phyloP scores from a whole-genome alignment of 2,113 vertebrate genomes.

The Aleadryas rufinucha region DNA sequence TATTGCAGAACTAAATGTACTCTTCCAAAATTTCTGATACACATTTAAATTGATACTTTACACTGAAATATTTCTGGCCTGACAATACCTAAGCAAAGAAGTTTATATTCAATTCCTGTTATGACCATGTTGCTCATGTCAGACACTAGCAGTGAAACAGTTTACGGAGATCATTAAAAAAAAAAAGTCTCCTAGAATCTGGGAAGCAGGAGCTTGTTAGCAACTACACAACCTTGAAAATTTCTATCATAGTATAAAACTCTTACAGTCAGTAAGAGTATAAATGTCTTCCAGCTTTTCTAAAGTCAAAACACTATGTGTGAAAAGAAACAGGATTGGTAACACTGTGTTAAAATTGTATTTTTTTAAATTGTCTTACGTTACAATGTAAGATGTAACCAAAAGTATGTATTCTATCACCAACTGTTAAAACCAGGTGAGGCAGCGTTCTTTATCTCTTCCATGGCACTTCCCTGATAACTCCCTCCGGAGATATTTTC shows the following conservation, averaged over 20 bases:
- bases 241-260: background rate
- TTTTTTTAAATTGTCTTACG: background rate
- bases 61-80: background rate
- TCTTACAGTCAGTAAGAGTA: background rate
- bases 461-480: background rate
- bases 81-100: background rate
- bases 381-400: background rate
- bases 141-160: background rate
- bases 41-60: background rate
- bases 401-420: background rate
- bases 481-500: background rate
- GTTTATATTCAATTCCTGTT: background rate
- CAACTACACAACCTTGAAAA: background rate
- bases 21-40: background rate
- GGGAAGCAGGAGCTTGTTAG: background rate
- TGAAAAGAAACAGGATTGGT: background rate
- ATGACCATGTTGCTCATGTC: background rate
- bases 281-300: background rate
- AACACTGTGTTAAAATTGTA: background rate
- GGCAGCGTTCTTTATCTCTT: background rate
- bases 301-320: background rate
- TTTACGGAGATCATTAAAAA: background rate
- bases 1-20: background rate
- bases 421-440: background rate
- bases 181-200: background rate